Base-by-base conservation (phyloP, 1,140 invertebrate genomes). In the Drosophila malerkotliana region DNA sequence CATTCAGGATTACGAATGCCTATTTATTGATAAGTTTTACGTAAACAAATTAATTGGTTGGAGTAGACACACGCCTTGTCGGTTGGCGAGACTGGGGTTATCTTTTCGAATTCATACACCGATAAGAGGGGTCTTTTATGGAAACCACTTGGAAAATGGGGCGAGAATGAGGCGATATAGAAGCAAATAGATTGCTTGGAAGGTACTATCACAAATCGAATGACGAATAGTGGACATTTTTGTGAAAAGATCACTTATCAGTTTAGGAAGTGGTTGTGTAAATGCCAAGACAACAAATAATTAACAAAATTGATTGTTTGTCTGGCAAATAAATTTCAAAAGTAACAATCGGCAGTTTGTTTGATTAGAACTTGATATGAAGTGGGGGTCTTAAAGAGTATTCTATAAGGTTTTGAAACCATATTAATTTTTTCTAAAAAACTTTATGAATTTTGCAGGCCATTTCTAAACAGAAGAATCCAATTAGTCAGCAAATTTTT, bases 31-130 rank as follows among this genome's bases (percentile, higher is more conserved):
- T 82, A 69, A 83, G 57, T 83, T 78, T 39, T 58, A 82, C 64
- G 80, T 75, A 72, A 83, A 84, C 75, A 79, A 84, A 79, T 79
- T 83, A 83, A 84, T 76, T 79, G 72, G 47, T 62, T 66, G 57
- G 49, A 72, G 78, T 68, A 67, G 64, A 15, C 61, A 45, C 9
- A 32, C 34, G 30, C 28, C 26, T n/a, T 10, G 51, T 14, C 21
- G 34, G 30, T 54, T 67, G 67, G 34, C 56, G 44, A 21, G 68
- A 73, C 71, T 39, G 15, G 52, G 41, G 18, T 61, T 73, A 73
- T 73, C 71, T 55, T 37, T 44, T n/a, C 37, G 14, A 14, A 34
- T 5, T 26, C 32, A 4, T 57, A 37, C 26, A 39, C 26, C 28
- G 66, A 69, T 69, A 69, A 69, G 32, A 15, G 2, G 3, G 41